phyloP scores from a whole-genome alignment of 64 coral and sea anemone species.

The Anthopleura sola region DNA sequence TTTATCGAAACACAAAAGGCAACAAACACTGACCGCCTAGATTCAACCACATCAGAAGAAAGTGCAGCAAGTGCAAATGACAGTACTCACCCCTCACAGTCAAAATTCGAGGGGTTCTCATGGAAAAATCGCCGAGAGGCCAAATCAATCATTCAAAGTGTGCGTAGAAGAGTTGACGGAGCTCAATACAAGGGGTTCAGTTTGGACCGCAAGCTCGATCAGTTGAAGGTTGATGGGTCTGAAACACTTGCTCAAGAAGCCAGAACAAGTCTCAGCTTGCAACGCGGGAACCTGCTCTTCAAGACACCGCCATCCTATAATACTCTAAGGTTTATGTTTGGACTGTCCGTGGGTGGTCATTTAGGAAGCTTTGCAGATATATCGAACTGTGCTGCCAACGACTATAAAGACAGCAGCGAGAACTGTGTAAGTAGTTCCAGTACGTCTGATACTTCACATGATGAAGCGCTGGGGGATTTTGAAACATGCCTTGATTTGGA shows the following conservation, averaged over 20 bases:
- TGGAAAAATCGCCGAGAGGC: slow-evolving; percentile 9
- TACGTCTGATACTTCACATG: background rate
- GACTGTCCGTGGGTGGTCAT: background rate
- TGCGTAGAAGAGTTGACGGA: slow-evolving; percentile 13
- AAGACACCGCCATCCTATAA: slow-evolving; percentile 12
- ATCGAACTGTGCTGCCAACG: background rate
- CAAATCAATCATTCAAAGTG: slow-evolving; percentile 12
- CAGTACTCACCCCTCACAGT: background rate
- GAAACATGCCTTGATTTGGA: background rate
- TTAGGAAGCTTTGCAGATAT: slow-evolving; percentile 14
- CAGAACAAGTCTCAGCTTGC: background rate
- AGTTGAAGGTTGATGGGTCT: slow-evolving; percentile 1
- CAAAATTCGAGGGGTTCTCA: background rate
- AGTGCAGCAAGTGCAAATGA: background rate
- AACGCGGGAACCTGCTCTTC: slow-evolving; percentile 15
- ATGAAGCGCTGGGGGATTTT: background rate
- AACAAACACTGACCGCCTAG: background rate
- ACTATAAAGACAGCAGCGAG: background rate
- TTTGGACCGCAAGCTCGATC: slow-evolving; percentile 12
- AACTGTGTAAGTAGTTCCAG: background rate
- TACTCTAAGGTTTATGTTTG: slow-evolving; percentile 10
- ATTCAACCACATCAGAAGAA: slow-evolving; percentile 11
- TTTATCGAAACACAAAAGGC: background rate
- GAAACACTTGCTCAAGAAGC: slow-evolving; percentile 1
- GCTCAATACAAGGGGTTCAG: background rate